These are phyloP conservation scores for Pantherophis vulpinus DNA, from an alignment of 2,797 vertebrate genomes.

Conservation along the genomic window DNA sequence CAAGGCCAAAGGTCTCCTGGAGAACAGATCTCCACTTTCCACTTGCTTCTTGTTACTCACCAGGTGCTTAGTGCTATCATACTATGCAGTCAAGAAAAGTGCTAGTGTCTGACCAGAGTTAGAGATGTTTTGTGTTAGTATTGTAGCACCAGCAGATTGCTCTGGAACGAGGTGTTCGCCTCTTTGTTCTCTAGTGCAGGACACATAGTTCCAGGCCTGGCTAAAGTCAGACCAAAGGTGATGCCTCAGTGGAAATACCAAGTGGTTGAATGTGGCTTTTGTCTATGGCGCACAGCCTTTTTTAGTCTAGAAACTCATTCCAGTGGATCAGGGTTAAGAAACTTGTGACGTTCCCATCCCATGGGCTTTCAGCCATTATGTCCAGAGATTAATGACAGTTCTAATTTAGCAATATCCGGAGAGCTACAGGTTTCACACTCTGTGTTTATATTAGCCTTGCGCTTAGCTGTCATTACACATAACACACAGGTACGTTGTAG, in stretches of 20 bases:
- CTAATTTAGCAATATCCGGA: not conserved
- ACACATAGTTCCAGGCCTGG: not conserved
- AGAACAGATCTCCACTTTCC: not conserved
- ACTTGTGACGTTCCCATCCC: not conserved
- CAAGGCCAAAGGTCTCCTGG: not conserved
- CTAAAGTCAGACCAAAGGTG: not conserved
- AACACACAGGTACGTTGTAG: not conserved
- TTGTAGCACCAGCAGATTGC: not conserved
- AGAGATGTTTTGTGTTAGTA: slow-evolving; percentile 1
- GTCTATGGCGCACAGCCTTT: not conserved
- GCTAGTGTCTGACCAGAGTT: not conserved
- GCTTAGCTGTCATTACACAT: not conserved
- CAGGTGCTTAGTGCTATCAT: not conserved
- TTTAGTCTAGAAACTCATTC: not conserved
- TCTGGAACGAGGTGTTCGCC: not conserved
- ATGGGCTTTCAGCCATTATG: not conserved
- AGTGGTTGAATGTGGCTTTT: not conserved
- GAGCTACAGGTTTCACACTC: not conserved
- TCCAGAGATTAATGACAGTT: not conserved
- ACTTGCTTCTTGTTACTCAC: not conserved
- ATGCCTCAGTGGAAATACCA: not conserved
- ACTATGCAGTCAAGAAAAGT: not conserved
- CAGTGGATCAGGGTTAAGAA: not conserved
- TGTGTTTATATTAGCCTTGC: not conserved
- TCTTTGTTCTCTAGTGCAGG: not conserved